Conservation (phyloP, 2,888 invertebrate species). For the Pasiphila rectangulata region DNA sequence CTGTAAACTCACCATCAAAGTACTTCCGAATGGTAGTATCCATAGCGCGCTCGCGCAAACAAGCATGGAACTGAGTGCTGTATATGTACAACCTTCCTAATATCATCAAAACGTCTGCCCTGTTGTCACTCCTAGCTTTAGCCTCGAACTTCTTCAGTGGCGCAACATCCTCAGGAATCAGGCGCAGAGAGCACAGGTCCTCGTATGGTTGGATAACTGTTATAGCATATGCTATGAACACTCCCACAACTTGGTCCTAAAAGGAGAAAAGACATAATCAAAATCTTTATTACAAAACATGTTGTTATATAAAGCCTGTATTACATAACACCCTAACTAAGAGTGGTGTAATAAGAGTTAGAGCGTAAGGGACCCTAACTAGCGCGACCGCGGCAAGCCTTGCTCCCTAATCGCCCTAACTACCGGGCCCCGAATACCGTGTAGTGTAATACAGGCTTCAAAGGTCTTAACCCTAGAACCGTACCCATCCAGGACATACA, state of each 20-base stretch:
- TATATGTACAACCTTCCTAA: slow-evolving; percentile 53
- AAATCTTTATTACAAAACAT: too few species aligned
- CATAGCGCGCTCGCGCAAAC: slow-evolving; percentile 53
- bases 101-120: slow-evolving; percentile 59
- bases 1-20: slow-evolving; percentile 52
- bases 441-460: too few species aligned
- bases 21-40: slow-evolving; percentile 56
- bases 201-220: slow-evolving; percentile 58
- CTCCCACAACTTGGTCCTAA: slow-evolving; percentile 60
- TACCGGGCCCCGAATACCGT: too few species aligned
- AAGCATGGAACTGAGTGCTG: slow-evolving; percentile 54
- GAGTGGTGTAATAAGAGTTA: too few species aligned
- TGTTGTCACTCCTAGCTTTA: slow-evolving; percentile 45
- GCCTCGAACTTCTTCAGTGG: slow-evolving; percentile 47
- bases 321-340: too few species aligned
- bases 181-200: slow-evolving; percentile 50
- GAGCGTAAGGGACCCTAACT: too few species aligned
- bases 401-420: too few species aligned
- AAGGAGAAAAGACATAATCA: neutral
- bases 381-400: too few species aligned
- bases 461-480: too few species aligned
- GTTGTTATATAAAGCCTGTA: too few species aligned
- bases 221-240: slow-evolving; percentile 62
- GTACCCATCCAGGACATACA: too few species aligned
- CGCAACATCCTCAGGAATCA: slow-evolving; percentile 53